Evolutionary conservation across 2,113 vertebrate genomes (phyloP).

Genomic region (Galbula dea): DNA sequence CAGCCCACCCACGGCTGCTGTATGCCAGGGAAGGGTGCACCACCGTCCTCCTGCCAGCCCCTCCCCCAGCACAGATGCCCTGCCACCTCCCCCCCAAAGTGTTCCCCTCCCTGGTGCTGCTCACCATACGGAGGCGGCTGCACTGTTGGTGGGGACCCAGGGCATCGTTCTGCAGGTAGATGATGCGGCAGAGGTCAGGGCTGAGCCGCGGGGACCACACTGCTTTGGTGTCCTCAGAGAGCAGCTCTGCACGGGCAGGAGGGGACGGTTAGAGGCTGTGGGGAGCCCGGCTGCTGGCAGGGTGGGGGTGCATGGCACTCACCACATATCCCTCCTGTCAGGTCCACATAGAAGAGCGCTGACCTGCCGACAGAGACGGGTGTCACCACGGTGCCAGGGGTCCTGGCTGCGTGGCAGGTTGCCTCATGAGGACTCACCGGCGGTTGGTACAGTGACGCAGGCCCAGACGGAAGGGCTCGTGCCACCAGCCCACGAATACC

Average conservation of each 20-base stretch:
- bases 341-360: constrained; percentile 32
- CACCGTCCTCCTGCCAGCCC: neutral
- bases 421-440: neutral
- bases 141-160: constrained; percentile 60
- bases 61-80: accelerated
- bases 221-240: neutral
- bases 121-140: constrained; percentile 44
- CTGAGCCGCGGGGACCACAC: constrained; percentile 54
- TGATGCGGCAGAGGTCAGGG: neutral
- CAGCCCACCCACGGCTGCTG: neutral
- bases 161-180: constrained; percentile 4
- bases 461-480: constrained; percentile 90
- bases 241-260: neutral
- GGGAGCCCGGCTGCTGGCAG: accelerated
- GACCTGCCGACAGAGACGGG: neutral
- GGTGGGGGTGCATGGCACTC: accelerated
- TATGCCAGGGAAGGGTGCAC: neutral
- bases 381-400: accelerated
- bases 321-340: neutral
- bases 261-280: neutral
- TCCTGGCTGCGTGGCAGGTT: neutral
- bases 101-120: accelerated
- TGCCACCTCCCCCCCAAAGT: neutral
- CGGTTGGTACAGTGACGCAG: constrained; percentile 65
- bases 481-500: constrained; percentile 93